Evolutionary conservation across 2,797 vertebrate genomes (phyloP), one percentile per base, ranked within the genome.

Genomic region (Mareca penelope): DNA sequence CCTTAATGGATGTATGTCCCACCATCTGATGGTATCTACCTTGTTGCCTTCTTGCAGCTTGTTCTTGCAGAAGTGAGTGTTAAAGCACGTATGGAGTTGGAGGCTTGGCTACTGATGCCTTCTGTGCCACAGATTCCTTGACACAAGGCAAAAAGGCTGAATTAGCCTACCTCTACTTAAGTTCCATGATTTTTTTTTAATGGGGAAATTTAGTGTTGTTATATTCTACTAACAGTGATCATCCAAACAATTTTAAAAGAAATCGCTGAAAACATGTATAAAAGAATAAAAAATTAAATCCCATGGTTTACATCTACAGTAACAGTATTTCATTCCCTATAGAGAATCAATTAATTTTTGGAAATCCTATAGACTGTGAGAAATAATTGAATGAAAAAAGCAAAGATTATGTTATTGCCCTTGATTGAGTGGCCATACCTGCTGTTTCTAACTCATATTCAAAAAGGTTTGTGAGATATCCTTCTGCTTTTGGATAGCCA

Each of bases 341-440:
- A 28, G 70, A 76, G 52, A 70, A 69, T 0, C 40, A 50, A 37
- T 22, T 40, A 79, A 91, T 44, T 64, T 71, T 82, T 71, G 84
- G 73, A 88, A 92, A 78, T 90, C 33, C 42, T 80, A 76, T 55
- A 57, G 63, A 60, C 48, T 70, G 71, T 73, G 63, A 92, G 76
- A 95, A 95, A 56, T 80, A 92, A 57, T 7, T 56, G 70, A 76
- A 88, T 31, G 59, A 76, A 95, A 90, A 89, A 89, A 76, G 28
- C 59, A 86, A 75, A 88, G 67, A 88, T 85, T 69, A 56, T 69
- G 40, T 92, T 89, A 75, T 70, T 76, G 12, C 15, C 31, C 39
- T 73, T 90, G 46, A 61, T 2, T 82, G 56, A 76, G 39, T 78
- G 39, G 37, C 48, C 23, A 15, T 76, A 59, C 15, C 56, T 75